phyloP scores from a whole-genome alignment of 2,113 vertebrate species.

The Promerops cafer region DNA sequence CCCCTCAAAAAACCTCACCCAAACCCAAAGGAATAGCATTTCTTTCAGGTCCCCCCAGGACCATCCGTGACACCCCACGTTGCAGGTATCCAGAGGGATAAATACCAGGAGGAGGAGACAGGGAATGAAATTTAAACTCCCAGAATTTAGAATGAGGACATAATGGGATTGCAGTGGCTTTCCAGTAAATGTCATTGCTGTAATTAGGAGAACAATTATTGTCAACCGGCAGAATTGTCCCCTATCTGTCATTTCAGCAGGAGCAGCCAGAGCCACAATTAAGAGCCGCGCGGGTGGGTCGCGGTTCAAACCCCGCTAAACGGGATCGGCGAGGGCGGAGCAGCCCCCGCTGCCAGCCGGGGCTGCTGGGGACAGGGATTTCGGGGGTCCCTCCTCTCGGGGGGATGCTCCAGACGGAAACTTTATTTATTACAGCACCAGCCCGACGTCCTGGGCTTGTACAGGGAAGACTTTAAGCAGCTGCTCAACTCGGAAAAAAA shows the following conservation, averaged over 20 bases:
- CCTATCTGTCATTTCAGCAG: constrained; percentile 53
- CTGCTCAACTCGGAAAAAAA: background rate
- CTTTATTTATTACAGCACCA: background rate
- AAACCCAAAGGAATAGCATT: accelerated
- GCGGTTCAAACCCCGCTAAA: background rate
- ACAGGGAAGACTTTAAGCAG: accelerated
- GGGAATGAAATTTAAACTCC: background rate
- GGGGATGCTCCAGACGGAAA: background rate
- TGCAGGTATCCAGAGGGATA: background rate
- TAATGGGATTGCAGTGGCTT: constrained; percentile 55
- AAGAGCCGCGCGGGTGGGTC: background rate
- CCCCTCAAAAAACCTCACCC: background rate
- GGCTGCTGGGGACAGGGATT: background rate
- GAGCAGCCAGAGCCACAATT: constrained; percentile 22
- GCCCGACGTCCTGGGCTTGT: accelerated
- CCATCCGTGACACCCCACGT: accelerated
- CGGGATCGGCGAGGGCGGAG: background rate
- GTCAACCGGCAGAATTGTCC: constrained; percentile 24
- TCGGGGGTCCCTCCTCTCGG: background rate
- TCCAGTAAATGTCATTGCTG: constrained; percentile 64
- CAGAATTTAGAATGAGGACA: constrained; percentile 11
- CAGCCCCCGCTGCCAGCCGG: accelerated
- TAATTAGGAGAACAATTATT: constrained; percentile 70
- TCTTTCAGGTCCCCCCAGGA: background rate
- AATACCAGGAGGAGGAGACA: background rate